Evolutionary conservation across 2,888 invertebrate species (phyloP), one percentile per base, ranked within the genome.

Genomic region (Cerastis leucographa): DNA sequence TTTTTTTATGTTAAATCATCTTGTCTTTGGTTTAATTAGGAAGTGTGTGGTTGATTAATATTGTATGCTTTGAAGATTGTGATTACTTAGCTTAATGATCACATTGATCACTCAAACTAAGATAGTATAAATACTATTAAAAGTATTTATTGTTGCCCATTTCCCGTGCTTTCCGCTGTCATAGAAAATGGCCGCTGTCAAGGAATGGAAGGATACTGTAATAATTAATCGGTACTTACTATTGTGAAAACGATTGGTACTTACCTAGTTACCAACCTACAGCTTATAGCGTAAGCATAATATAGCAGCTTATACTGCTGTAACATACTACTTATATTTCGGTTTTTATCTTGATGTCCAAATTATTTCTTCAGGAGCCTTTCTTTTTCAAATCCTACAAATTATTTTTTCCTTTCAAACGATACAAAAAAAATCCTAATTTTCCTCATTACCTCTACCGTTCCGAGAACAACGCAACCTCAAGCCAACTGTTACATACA

Each of bases 401-500:
- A 59, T 61, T 19, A 14, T 2, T 29, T 1, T 4, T n/a, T 42
- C 42, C 8, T 29, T 22, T 29, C 42, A n/a, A 71, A 14, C 14
- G 5, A 29, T n/a, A 42, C 14, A 29, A 22, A 9, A 51, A 14
- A 49, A 65, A 14, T 74, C 14, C 25, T 4, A 65, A 76, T 62
- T 75, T 72, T 78, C 64, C 46, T 75, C 74, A 66, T 73, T 66
- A 74, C 54, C 14, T 0, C 51, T 71, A 44, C 11, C 22, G 79
- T 76, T 79, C 59, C 66, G 12, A 76, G 71, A 78, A 85, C 35
- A 74, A 77, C 62, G 68, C 51, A 64, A 81, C 74, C 66, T 70
- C 73, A 71, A 77, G 19, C 84, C 91, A 92, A 89, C 88, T 91
- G 91, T 90, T 90, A 87, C 84, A 76, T 77, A 85, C 87, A 87